A percentile compares a stretch with the other conserved stretches of the same genome.
Conservation (phyloP, 2,888 invertebrate genomes). For the Oscheius sp. region DNA sequence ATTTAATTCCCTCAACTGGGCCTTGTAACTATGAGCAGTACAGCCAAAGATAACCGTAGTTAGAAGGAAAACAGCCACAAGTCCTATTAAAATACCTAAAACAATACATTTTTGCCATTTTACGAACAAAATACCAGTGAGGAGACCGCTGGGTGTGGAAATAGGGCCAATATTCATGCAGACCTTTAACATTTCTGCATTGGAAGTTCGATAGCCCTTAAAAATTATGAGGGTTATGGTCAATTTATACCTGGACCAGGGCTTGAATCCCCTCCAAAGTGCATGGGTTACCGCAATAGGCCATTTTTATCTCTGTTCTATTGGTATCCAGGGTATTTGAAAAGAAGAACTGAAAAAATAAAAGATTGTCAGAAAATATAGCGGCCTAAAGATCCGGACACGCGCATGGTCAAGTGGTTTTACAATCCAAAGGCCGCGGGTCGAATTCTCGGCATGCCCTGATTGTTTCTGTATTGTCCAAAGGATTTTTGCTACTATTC, state of each 20-base stretch:
- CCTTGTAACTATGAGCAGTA: constrained; percentile 50
- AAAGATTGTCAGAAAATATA: too few relatives aligned
- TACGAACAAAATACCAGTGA: background rate
- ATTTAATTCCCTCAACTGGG: constrained; percentile 45
- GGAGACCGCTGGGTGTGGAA: background rate
- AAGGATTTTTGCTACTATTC: too few relatives aligned
- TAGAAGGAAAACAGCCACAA: constrained; percentile 44
- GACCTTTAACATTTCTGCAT: background rate
- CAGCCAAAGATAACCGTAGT: constrained; percentile 52
- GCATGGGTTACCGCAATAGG: constrained; percentile 41
- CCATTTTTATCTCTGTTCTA: constrained; percentile 32
- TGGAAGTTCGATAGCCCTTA: constrained; percentile 21
- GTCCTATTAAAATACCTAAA: constrained; percentile 45
- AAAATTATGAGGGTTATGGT: background rate
- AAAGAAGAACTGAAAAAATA: constrained; percentile 48
- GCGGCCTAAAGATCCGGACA: too few relatives aligned
- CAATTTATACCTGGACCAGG: constrained; percentile 30
- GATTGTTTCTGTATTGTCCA: too few relatives aligned
- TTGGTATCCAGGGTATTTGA: constrained; percentile 39
- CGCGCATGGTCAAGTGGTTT: too few relatives aligned
- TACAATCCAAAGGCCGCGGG: too few relatives aligned
- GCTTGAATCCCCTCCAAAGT: constrained; percentile 38
- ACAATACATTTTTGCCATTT: background rate
- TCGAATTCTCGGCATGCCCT: too few relatives aligned
- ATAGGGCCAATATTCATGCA: constrained; percentile 13